These are phyloP conservation scores for Gallinago undulata DNA, from an alignment of 2,113 vertebrate species.

Conservation along the genomic window DNA sequence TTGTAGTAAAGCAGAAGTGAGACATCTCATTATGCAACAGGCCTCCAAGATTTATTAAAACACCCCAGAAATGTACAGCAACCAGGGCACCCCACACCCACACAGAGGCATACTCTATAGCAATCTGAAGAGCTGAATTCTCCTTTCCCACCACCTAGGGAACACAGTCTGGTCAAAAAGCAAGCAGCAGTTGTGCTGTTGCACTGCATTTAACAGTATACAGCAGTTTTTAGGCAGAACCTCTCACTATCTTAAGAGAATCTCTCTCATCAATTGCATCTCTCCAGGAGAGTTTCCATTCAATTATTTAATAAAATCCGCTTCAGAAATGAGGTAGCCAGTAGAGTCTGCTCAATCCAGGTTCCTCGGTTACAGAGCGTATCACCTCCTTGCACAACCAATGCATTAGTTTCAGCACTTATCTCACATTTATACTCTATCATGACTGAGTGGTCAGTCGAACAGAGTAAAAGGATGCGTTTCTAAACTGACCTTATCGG, in stretches of 20 bases:
- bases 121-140: neutral
- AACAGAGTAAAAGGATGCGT: neutral
- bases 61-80: neutral
- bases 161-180: neutral
- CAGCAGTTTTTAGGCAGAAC: neutral
- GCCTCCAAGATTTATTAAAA: neutral
- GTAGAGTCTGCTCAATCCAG: neutral
- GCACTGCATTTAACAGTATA: neutral
- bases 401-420: neutral
- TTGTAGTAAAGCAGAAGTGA: neutral
- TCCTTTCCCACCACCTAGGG: neutral
- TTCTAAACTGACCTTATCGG: slow-evolving; percentile 41
- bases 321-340: neutral
- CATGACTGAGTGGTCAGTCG: neutral
- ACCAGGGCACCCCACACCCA: neutral
- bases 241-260: neutral
- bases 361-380: neutral
- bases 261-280: neutral
- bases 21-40: neutral
- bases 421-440: neutral
- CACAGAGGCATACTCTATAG: neutral
- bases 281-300: neutral
- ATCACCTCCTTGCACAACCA: neutral
- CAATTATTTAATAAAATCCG: neutral
- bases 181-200: neutral